Evolutionary conservation across 2,797 vertebrate genomes (phyloP).

Genomic region (Monodelphis domestica): DNA sequence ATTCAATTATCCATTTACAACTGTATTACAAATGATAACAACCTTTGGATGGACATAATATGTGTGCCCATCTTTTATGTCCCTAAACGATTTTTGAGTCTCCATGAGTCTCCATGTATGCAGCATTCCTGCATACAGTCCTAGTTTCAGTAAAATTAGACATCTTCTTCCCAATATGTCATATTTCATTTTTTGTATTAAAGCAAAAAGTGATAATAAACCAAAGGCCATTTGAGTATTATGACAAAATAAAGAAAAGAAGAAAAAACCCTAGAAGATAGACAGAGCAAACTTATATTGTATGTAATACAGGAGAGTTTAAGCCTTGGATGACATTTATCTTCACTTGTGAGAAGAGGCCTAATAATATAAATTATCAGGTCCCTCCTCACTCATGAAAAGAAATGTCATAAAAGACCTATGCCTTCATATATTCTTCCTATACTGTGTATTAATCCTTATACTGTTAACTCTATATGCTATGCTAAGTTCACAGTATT

Average conservation of each 20-base stretch:
- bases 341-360: conserved; percentile 79
- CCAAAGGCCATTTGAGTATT: conserved; percentile 64
- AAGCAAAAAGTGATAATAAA: conserved; percentile 64
- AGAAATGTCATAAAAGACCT: conserved; percentile 75
- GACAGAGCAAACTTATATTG: conserved; percentile 37
- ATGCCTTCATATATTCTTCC: conserved; percentile 50
- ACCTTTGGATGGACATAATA: not conserved
- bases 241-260: conserved; percentile 76
- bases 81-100: not conserved
- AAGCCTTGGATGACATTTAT: conserved; percentile 81
- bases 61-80: not conserved
- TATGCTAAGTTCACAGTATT: conserved; percentile 28
- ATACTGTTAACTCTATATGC: conserved; percentile 34
- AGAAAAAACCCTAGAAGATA: conserved; percentile 43
- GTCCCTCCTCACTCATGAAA: conserved; percentile 81
- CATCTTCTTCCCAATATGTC: conserved; percentile 53
- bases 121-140: not conserved
- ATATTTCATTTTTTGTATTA: conserved; percentile 53
- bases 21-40: not conserved
- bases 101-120: not conserved
- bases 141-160: conserved; percentile 43
- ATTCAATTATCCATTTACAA: not conserved
- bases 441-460: conserved; percentile 70
- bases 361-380: conserved; percentile 80
- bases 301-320: conserved; percentile 66